phyloP scores from a whole-genome alignment of 1,140 invertebrate species.

The Brachystomella parvula region DNA sequence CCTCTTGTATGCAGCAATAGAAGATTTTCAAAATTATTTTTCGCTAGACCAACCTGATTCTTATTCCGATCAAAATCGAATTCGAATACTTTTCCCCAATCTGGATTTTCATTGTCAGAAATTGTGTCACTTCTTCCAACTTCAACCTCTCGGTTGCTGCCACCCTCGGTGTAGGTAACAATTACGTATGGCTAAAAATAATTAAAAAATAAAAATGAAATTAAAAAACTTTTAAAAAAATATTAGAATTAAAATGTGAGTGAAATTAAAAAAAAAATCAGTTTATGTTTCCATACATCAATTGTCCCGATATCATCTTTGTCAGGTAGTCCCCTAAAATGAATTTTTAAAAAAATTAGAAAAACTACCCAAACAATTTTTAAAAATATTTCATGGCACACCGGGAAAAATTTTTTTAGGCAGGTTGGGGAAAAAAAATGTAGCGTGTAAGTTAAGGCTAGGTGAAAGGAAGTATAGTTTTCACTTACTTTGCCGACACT shows the following conservation, averaged over 20 bases:
- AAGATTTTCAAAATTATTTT: too few relatives aligned
- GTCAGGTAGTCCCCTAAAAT: constrained; percentile 12
- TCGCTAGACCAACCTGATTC: constrained; percentile 29
- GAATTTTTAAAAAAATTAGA: neutral
- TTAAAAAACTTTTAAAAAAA: neutral
- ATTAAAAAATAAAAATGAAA: constrained; percentile 7
- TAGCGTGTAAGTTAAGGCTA: neutral
- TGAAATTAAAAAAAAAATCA: neutral
- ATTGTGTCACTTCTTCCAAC: constrained; percentile 15
- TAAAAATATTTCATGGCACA: neutral
- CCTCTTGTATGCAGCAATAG: too few relatives aligned
- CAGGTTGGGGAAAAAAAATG: neutral
- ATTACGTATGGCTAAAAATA: constrained; percentile 11
- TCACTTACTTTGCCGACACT: constrained; percentile 3
- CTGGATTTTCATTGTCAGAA: constrained; percentile 22
- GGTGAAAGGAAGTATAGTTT: neutral
- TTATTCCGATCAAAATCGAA: constrained; percentile 31
- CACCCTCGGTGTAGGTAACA: constrained; percentile 16
- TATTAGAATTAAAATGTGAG: neutral
- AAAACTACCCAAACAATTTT: neutral
- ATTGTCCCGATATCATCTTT: constrained; percentile 23
- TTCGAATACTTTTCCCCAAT: constrained; percentile 30
- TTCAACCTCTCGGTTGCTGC: constrained; percentile 4
- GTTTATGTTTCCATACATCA: constrained; percentile 1
- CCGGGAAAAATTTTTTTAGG: neutral